Conservation (phyloP, 2,888 invertebrate genomes). For the Troides helena region DNA sequence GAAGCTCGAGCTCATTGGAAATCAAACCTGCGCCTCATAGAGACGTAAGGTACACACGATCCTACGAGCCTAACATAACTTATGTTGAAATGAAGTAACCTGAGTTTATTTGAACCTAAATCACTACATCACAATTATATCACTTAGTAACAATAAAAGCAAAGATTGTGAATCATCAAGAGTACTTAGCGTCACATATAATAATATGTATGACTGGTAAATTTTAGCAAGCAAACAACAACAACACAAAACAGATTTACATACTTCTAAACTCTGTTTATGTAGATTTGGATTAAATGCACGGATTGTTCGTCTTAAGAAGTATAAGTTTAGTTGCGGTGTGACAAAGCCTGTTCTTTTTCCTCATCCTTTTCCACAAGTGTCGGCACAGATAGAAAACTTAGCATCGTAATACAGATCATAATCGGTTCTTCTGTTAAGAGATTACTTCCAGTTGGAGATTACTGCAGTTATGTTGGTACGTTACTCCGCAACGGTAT, state of each 20-base stretch:
- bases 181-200: no score
- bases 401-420: background rate
- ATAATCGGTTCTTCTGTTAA: constrained; percentile 40
- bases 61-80: no score
- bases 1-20: no score
- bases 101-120: no score
- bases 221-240: no score
- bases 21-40: no score
- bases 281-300: background rate
- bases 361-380: background rate
- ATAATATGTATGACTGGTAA: no score
- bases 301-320: background rate
- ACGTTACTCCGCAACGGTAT: constrained; percentile 25
- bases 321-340: background rate
- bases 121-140: no score
- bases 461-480: constrained; percentile 32
- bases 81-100: no score
- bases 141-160: no score
- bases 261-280: background rate
- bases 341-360: background rate
- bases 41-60: no score
- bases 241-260: background rate
- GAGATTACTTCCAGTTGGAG: constrained; percentile 35
- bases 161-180: no score
- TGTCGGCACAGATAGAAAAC: background rate